phyloP scores from a whole-genome alignment of 2,797 vertebrate species.

The Sebastolobus alascanus region DNA sequence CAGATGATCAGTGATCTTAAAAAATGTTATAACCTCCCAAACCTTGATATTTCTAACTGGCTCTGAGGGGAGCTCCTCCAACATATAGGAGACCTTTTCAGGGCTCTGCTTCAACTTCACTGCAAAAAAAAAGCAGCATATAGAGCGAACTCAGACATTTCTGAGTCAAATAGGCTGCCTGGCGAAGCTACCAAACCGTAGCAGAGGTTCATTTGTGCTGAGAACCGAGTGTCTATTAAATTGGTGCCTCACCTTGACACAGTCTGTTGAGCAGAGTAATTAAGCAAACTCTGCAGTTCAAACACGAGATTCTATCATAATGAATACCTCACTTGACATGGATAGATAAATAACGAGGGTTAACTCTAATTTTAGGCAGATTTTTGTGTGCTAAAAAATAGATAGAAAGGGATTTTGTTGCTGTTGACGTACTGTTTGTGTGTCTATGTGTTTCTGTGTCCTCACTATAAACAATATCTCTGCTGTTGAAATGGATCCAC shows the following conservation, averaged over 20 bases:
- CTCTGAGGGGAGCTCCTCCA: constrained; percentile 27
- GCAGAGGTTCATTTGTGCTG: constrained; percentile 80
- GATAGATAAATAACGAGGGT: constrained; percentile 73
- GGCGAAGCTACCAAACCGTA: constrained; percentile 77
- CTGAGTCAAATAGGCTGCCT: constrained; percentile 78
- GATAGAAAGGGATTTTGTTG: constrained; percentile 21
- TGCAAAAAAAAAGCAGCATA: constrained; percentile 62
- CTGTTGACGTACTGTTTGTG: constrained; percentile 50
- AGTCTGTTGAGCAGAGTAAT: constrained; percentile 84
- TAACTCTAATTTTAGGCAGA: constrained; percentile 59
- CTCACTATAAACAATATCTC: constrained; percentile 83
- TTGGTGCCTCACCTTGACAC: constrained; percentile 81
- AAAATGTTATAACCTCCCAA: constrained; percentile 23
- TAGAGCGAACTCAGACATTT: constrained; percentile 73
- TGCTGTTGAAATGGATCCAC: constrained; percentile 87
- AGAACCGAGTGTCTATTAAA: constrained; percentile 81
- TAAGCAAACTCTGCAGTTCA: constrained; percentile 82
- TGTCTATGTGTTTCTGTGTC: constrained; percentile 71
- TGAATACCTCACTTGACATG: constrained; percentile 76
- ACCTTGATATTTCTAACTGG: constrained; percentile 36
- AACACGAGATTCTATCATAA: constrained; percentile 79
- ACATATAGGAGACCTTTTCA: constrained; percentile 49
- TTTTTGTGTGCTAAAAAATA: constrained; percentile 33
- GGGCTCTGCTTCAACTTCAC: constrained; percentile 47
- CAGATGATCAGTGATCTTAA: constrained; percentile 16